A percentile compares a stretch with the other conserved stretches of the same genome.
Conservation (phyloP, 2,888 invertebrate genomes). For the Agriopis aurantiaria region DNA sequence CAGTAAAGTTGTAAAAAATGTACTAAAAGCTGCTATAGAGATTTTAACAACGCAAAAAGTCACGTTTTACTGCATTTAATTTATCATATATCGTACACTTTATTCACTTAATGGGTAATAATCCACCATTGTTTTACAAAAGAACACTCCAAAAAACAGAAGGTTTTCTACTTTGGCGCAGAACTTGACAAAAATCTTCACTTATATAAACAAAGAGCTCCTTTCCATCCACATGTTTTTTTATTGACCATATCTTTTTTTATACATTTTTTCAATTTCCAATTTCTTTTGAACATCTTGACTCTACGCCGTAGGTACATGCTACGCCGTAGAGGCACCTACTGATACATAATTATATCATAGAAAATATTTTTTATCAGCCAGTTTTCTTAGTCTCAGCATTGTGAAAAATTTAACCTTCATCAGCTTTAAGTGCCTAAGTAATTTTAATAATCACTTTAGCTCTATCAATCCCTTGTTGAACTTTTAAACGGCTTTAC, state of each 20-base stretch:
- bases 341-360: background rate
- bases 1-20: too few relatives aligned
- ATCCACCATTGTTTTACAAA: too few relatives aligned
- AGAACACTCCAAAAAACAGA: too few relatives aligned
- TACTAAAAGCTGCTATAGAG: too few relatives aligned
- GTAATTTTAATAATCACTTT: conserved; percentile 6
- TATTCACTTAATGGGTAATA: too few relatives aligned
- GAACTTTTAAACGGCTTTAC: background rate
- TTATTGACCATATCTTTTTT: too few relatives aligned
- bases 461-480: conserved; percentile 16
- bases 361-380: background rate
- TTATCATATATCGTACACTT: too few relatives aligned
- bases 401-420: background rate
- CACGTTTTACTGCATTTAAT: too few relatives aligned
- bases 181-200: background rate
- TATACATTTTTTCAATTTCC: too few relatives aligned
- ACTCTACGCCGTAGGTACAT: background rate
- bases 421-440: conserved; percentile 9
- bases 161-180: too few relatives aligned
- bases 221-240: too few relatives aligned
- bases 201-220: background rate
- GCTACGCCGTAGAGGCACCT: background rate
- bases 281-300: background rate
- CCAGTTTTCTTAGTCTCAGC: background rate
- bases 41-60: too few relatives aligned